Percentiles rank a stretch among this genome's conserved stretches.
These are phyloP conservation scores for Epinotia brunnichana DNA, from an alignment of 2,888 invertebrate species.

Conservation along the genomic window DNA sequence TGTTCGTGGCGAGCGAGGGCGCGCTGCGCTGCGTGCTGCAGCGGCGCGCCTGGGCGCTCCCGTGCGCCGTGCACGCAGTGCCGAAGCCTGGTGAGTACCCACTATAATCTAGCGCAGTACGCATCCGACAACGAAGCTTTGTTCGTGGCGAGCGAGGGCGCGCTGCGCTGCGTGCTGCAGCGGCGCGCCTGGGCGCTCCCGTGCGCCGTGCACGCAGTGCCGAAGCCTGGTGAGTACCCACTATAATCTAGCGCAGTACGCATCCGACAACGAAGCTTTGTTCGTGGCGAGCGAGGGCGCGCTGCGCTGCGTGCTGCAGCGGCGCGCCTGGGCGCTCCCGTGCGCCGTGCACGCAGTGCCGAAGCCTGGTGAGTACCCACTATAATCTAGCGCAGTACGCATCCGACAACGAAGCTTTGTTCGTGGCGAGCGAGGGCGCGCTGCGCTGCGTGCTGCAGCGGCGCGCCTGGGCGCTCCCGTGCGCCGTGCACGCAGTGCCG, in stretches of 20 bases:
- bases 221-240: conserved; percentile 53
- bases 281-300: conserved; percentile 64
- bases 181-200: conserved; percentile 60
- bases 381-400: no score
- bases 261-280: conserved; percentile 52
- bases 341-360: no score
- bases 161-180: conserved; percentile 63
- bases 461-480: no score
- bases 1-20: conserved; percentile 60
- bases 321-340: no score
- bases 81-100: conserved; percentile 53
- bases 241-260: conserved; percentile 58
- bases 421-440: no score
- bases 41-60: conserved; percentile 60
- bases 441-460: no score
- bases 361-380: no score
- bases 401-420: no score
- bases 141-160: conserved; percentile 62
- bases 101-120: conserved; percentile 56
- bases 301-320: conserved; percentile 59
- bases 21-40: conserved; percentile 64
- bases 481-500: no score
- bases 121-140: conserved; percentile 55
- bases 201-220: conserved; percentile 58
- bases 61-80: conserved; percentile 58